Evolutionary conservation across 2,888 invertebrate species (phyloP).

Genomic region (Alsophila aescularia): DNA sequence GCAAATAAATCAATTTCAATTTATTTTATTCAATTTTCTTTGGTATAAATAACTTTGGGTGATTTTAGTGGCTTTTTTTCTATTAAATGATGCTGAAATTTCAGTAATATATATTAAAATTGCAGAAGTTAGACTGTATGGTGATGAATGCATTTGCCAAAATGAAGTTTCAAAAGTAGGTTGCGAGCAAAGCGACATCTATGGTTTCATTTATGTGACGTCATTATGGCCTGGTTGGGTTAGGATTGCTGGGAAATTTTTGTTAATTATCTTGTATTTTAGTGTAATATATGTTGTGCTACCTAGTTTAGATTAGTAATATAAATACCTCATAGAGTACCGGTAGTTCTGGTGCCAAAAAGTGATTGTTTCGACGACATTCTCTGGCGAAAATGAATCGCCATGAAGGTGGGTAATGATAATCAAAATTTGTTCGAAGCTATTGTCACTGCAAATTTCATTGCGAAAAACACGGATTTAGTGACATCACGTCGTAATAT

Average conservation of each 20-base stretch:
- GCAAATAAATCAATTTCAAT: too few species aligned
- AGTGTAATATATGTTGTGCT: conserved; percentile 85
- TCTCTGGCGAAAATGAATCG: conserved; percentile 92
- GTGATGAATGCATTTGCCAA: conserved; percentile 18
- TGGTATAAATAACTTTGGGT: too few species aligned
- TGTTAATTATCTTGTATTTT: conserved; percentile 87
- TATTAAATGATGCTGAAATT: too few species aligned
- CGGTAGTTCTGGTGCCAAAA: conserved; percentile 78
- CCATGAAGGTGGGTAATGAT: conserved; percentile 94
- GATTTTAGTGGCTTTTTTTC: too few species aligned
- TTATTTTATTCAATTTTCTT: too few species aligned
- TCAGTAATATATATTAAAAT: background rate
- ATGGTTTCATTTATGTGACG: conserved; percentile 61
- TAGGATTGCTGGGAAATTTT: conserved; percentile 88
- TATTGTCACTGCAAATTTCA: conserved; percentile 77
- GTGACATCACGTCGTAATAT: conserved; percentile 41
- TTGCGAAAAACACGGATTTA: conserved; percentile 58
- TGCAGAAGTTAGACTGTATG: background rate
- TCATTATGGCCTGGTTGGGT: conserved; percentile 89
- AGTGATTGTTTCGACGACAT: conserved; percentile 74
- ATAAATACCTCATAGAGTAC: conserved; percentile 81
- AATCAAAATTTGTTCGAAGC: conserved; percentile 83
- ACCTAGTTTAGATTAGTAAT: conserved; percentile 82
- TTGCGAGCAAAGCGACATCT: conserved; percentile 33
- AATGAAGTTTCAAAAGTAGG: conserved; percentile 23